Percentiles rank a stretch among this genome's conserved stretches.
Evolutionary conservation across 2,888 invertebrate genomes (phyloP).

Genomic region (Lochmaea capreae): DNA sequence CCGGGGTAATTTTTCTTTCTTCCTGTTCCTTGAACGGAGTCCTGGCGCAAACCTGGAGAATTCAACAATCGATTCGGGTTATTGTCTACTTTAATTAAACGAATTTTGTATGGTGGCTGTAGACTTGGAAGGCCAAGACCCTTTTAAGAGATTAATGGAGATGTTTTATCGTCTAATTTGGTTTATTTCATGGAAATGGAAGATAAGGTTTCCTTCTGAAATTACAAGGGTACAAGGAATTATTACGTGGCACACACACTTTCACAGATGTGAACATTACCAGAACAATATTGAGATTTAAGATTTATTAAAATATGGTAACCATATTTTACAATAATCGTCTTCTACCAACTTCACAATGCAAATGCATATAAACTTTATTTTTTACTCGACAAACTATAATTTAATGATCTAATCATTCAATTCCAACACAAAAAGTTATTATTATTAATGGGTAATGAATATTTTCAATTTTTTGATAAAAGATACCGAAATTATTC

Average conservation of each 20-base stretch:
- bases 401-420: too few species aligned
- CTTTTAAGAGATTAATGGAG: conserved; percentile 38
- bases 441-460: too few species aligned
- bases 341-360: too few species aligned
- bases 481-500: too few species aligned
- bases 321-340: background rate
- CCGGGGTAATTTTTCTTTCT: conserved; percentile 18
- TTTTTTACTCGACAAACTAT: too few species aligned
- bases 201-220: conserved; percentile 27
- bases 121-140: conserved; percentile 36
- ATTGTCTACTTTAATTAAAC: conserved; percentile 42
- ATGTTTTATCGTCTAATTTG: conserved; percentile 36
- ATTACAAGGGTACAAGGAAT: conserved; percentile 19
- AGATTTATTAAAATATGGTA: background rate
- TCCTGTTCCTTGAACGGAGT: conserved; percentile 23
- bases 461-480: too few species aligned
- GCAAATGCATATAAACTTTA: too few species aligned
- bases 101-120: conserved; percentile 33
- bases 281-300: background rate
- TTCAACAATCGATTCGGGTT: conserved; percentile 39
- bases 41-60: conserved; percentile 31
- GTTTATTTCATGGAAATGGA: conserved; percentile 23
- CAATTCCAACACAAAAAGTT: too few species aligned
- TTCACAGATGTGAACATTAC: background rate
- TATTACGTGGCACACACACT: background rate